Percentiles rank a stretch among this genome's conserved stretches.
These are phyloP conservation scores for Herminia tarsipennalis DNA, from an alignment of 2,888 invertebrate species.

Conservation along the genomic window DNA sequence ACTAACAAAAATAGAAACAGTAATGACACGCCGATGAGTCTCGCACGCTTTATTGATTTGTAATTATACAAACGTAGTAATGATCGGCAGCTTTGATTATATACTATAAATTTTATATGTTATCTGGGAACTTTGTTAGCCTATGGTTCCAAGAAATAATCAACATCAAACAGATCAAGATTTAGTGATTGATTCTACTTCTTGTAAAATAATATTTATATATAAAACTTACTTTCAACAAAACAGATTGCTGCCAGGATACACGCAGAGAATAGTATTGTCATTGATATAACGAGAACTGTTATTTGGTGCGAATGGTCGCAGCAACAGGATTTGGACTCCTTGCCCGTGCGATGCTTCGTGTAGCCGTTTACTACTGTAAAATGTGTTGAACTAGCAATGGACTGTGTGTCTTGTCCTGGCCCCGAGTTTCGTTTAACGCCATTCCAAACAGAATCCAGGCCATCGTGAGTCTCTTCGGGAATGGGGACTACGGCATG, in stretches of 20 bases:
- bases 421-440: constrained; percentile 81
- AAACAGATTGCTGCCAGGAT: constrained; percentile 93
- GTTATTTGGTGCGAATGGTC: constrained; percentile 92
- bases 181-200: too few relatives aligned
- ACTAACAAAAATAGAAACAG: too few relatives aligned
- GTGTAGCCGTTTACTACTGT: constrained; percentile 93
- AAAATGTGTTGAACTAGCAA: constrained; percentile 95
- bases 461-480: constrained; percentile 69
- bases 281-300: constrained; percentile 93
- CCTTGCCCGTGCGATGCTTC: constrained; percentile 87
- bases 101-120: too few relatives aligned
- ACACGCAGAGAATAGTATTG: constrained; percentile 92
- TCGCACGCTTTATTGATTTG: too few relatives aligned
- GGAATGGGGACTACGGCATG: constrained; percentile 74
- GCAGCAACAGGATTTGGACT: constrained; percentile 89
- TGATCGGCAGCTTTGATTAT: too few relatives aligned
- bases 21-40: too few relatives aligned
- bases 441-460: constrained; percentile 76
- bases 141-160: too few relatives aligned
- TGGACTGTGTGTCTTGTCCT: constrained; percentile 88
- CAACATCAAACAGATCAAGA: too few relatives aligned
- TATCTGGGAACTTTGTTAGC: too few relatives aligned
- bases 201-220: not conserved
- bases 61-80: too few relatives aligned
- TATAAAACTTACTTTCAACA: constrained; percentile 91